These are phyloP conservation scores for Ceyx cyanopectus DNA, from an alignment of 2,113 vertebrate genomes.

Conservation along the genomic window DNA sequence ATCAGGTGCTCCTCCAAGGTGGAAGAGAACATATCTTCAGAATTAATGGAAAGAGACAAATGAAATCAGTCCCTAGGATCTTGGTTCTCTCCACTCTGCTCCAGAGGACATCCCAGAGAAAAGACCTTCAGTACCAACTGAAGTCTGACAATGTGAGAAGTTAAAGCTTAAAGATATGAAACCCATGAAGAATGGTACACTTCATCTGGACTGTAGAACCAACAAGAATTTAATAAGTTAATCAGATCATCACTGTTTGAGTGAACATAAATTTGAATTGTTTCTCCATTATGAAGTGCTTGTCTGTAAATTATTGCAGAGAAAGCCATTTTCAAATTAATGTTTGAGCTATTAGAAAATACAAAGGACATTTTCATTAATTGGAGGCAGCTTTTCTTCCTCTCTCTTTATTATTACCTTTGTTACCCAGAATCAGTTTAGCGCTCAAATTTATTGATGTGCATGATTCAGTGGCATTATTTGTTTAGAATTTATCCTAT, in stretches of 20 bases:
- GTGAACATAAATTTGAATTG: constrained; percentile 85
- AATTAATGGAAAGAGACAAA: constrained; percentile 66
- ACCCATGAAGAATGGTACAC: constrained; percentile 75
- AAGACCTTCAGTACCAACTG: constrained; percentile 62
- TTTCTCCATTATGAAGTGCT: constrained; percentile 82
- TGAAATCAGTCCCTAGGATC: constrained; percentile 30
- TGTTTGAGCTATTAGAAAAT: constrained; percentile 81
- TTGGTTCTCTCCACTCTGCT: constrained; percentile 25
- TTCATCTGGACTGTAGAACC: constrained; percentile 79
- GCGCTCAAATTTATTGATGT: constrained; percentile 74
- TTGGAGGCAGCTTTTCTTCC: constrained; percentile 74
- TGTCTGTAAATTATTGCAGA: constrained; percentile 82
- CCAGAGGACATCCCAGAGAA: constrained; percentile 13
- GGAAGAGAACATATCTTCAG: constrained; percentile 54
- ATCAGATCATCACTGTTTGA: constrained; percentile 79
- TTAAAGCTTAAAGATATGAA: constrained; percentile 69
- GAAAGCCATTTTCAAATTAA: constrained; percentile 82
- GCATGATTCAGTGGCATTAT: constrained; percentile 71
- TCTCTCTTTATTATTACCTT: constrained; percentile 73
- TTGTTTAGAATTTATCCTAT: constrained; percentile 77
- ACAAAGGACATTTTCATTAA: constrained; percentile 83
- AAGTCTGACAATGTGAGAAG: constrained; percentile 65
- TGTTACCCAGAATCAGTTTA: constrained; percentile 71
- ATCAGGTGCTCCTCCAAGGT: constrained; percentile 65
- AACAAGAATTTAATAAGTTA: constrained; percentile 86